Evolutionary conservation across 2,113 vertebrate species (phyloP).

Genomic region (Edolisoma coerulescens): DNA sequence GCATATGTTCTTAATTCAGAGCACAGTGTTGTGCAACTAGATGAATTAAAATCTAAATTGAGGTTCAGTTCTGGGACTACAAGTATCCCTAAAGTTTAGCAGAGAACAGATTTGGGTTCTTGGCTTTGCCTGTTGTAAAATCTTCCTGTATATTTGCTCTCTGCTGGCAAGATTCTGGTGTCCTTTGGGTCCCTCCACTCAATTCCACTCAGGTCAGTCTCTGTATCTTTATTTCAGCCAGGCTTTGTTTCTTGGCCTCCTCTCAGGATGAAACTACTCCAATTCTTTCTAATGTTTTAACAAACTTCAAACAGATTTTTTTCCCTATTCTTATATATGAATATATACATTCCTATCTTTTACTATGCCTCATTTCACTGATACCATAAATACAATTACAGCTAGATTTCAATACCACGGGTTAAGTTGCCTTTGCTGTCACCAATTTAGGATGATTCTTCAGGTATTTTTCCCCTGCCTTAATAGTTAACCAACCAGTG

Average conservation of each 20-base stretch:
- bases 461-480: not conserved
- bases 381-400: not conserved
- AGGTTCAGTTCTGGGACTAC: not conserved
- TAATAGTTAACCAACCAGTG: not conserved
- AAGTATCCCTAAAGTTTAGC: not conserved
- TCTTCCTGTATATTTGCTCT: not conserved
- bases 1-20: not conserved
- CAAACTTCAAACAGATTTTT: not conserved
- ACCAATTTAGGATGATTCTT: not conserved
- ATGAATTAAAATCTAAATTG: not conserved
- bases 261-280: not conserved
- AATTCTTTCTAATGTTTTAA: not conserved
- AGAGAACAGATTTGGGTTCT: not conserved
- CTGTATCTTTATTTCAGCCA: not conserved
- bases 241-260: not conserved
- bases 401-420: not conserved
- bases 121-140: not conserved
- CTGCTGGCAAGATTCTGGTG: not conserved
- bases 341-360: not conserved
- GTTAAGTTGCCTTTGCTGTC: not conserved
- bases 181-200: not conserved
- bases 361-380: not conserved
- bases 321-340: not conserved
- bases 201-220: not conserved
- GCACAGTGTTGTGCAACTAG: not conserved